These are phyloP conservation scores for Philotrypesis tridentata DNA, from an alignment of 1,140 invertebrate species.

Conservation along the genomic window DNA sequence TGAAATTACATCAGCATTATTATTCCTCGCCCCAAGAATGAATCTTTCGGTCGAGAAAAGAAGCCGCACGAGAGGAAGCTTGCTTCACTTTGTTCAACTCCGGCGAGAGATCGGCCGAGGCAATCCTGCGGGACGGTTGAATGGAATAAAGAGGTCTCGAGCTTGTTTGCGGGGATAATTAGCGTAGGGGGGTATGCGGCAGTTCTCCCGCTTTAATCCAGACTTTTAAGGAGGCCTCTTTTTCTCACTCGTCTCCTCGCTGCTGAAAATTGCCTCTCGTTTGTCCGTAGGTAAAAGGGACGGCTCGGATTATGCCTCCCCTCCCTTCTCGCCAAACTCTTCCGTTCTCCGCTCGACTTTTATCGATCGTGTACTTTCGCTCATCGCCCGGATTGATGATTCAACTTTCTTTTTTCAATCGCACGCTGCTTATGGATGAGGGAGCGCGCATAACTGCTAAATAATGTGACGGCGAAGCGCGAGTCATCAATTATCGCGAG, in stretches of 20 bases:
- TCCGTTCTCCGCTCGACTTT: neutral
- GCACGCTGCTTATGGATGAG: neutral
- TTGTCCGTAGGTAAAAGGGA: constrained; percentile 54
- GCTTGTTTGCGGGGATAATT: constrained; percentile 39
- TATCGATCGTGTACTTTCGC: neutral
- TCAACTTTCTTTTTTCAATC: constrained; percentile 25
- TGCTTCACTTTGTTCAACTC: constrained; percentile 36
- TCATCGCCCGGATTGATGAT: neutral
- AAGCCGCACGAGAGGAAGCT: constrained; percentile 13
- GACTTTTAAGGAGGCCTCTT: constrained; percentile 63
- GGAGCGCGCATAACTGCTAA: constrained; percentile 55
- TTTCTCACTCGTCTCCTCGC: constrained; percentile 17
- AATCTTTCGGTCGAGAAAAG: constrained; percentile 6
- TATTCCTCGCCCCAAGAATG: neutral
- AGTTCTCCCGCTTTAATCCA: constrained; percentile 67
- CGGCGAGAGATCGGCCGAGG: constrained; percentile 35
- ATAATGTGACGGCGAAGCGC: constrained; percentile 61
- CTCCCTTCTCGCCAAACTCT: neutral
- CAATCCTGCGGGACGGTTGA: constrained; percentile 52
- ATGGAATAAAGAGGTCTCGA: constrained; percentile 61
- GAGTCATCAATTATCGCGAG: constrained; percentile 64
- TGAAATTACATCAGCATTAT: neutral
- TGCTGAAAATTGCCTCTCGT: constrained; percentile 68
- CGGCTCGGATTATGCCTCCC: neutral
- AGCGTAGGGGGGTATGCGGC: constrained; percentile 11